Evolutionary conservation across 2,797 vertebrate genomes (phyloP).

Genomic region (Graptemys geographica): DNA sequence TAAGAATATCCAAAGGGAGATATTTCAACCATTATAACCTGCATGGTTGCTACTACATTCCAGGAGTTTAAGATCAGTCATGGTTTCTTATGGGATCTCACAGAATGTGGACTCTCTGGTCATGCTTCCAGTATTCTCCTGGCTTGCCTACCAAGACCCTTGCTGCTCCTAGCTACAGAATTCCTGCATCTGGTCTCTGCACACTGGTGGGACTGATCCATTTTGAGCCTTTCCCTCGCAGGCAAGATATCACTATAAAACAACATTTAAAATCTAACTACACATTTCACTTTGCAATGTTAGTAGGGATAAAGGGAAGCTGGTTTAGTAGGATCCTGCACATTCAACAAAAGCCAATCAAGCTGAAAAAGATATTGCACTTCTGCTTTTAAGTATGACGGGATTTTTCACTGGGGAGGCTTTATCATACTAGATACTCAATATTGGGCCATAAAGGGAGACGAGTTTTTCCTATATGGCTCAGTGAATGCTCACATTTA

Average conservation of each 20-base stretch:
- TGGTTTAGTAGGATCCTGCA: background rate
- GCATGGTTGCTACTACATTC: background rate
- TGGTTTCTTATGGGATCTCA: background rate
- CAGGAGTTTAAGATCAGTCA: background rate
- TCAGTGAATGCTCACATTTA: background rate
- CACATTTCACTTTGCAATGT: background rate
- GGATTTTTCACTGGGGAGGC: background rate
- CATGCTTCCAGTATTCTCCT: background rate
- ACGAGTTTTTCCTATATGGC: background rate
- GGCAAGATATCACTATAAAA: background rate
- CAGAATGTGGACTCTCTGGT: background rate
- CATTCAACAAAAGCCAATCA: background rate
- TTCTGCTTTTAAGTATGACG: background rate
- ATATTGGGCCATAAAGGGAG: background rate
- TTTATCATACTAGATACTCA: background rate
- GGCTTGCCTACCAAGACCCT: background rate
- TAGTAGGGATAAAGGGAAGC: background rate
- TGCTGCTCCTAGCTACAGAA: background rate
- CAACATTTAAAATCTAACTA: background rate
- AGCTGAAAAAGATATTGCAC: background rate
- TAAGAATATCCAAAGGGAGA: slow-evolving; percentile 16
- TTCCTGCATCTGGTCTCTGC: background rate
- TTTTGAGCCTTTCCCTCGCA: background rate
- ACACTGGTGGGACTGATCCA: background rate
- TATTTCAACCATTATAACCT: background rate